phyloP scores from a whole-genome alignment of 2,113 vertebrate species.

The Larimichthys crocea region DNA sequence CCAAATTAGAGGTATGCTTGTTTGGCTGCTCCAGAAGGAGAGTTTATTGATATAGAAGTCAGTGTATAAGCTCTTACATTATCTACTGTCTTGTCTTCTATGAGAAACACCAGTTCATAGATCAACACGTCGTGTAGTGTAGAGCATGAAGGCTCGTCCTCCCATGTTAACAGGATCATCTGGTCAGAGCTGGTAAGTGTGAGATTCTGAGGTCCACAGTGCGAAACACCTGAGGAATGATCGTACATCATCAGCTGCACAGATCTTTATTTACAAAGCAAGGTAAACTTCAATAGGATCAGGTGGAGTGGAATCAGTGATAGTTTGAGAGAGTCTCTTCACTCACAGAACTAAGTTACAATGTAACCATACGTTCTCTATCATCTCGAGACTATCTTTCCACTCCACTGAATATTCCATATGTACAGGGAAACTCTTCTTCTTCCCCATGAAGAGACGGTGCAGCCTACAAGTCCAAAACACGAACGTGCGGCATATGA shows the following conservation, averaged over 20 bases:
- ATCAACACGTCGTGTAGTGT: background rate
- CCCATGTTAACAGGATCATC: conserved; percentile 66
- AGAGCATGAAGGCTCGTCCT: conserved; percentile 51
- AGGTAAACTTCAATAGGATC: no score
- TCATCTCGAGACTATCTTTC: no score
- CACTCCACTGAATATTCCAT: no score
- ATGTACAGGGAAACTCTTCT: no score
- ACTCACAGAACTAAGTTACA: no score
- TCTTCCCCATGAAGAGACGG: no score
- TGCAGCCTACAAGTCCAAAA: no score
- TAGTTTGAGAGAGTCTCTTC: no score
- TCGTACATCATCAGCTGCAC: background rate
- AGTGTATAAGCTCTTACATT: conserved; percentile 45
- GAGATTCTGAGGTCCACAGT: conserved; percentile 63
- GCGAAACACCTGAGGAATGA: conserved; percentile 16
- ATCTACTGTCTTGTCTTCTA: conserved; percentile 46
- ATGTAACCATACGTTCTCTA: no score
- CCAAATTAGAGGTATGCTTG: background rate
- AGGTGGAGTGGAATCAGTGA: no score
- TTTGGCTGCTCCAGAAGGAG: background rate
- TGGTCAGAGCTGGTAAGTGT: background rate
- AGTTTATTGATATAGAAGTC: background rate
- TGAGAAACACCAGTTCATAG: conserved; percentile 70
- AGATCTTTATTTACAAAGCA: no score
- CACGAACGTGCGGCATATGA: no score